Base-by-base conservation (phyloP, 1,140 invertebrate species). In the Orchesella cincta region DNA sequence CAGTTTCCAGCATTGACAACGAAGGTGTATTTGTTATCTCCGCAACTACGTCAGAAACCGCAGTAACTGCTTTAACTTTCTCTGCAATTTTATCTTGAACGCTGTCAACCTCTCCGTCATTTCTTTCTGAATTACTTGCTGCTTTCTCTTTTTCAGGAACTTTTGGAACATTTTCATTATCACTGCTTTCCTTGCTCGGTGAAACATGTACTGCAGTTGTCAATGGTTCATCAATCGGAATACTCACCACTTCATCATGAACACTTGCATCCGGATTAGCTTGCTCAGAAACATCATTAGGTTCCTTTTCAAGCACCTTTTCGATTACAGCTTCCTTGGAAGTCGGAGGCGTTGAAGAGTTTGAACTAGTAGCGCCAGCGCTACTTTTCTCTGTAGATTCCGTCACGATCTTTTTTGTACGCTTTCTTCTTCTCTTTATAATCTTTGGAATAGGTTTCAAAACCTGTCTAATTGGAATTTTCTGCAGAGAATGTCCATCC, bases 391-490 rank as follows among this genome's bases (percentile, higher is more conserved):
- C 57, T 26, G 23, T 26, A 12, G 5, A 12, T 71, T 33, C 67
- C 12, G 18, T 2, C 67, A 46, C 34, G 46, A 23, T 46, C 29
- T 73, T 73, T 35, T 73, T 73, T 5, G 29, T 12, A 8, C 39
- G 14, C 26, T 35, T 73, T 28, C 23, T 36, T 39, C 39, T 73
- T 12, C 34, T n/a, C 20, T 46, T 36, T n/a, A 73, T 73, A 12
- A 67, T 29, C 33, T 73, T 73, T 2, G 71, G 71, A 73, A 73
- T 51, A 5, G 71, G 71, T 23, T 73, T 73, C 14, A 36, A n/a
- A 14, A 73, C 8, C 31, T n/a, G 20, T 26, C 23, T 73, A 23
- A 73, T 73, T 5, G 71, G 71, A 73, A 73, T 14, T 23, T 73
- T 73, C 3, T 36, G 34, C 20, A 73, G 46, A 14, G 18, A 2